Evolutionary conservation across 1,140 invertebrate genomes (phyloP), one percentile per base, ranked within the genome.

Genomic region (Aphidius gifuensis): DNA sequence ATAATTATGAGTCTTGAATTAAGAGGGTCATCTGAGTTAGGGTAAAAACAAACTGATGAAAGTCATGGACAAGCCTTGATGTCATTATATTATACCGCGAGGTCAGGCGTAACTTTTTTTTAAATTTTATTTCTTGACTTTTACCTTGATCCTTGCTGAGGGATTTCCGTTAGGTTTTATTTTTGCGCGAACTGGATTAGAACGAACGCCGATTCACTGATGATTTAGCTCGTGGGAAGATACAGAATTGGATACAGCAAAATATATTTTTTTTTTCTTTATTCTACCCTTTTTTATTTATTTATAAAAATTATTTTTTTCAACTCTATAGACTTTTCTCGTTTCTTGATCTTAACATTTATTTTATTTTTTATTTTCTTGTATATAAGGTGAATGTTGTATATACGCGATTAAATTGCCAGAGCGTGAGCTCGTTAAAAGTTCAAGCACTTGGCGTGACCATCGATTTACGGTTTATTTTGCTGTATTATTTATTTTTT

Each of bases 161-260:
- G 23, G 44, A 73, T 72, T 78, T 78, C 75, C 76, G 73, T 73
- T 74, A 71, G 71, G 55, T 75, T 74, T 32, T 71, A 69, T 77
- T 78, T 74, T 75, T 75, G 64, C 72, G 71, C 70, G 69, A 77
- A 78, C 70, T 75, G 70, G 73, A 77, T 78, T 76, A 76, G 71
- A 78, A 75, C 73, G 72, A 32, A 44, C 42, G 40, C 38, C 47
- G 6, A 50, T 62, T 42, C 40, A 43, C 53, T 44, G 23, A 39
- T 48, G 45, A 58, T 58, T 48, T 32, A 47, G 21, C 38, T 60
- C 49, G 59, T 60, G 59, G 49, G 59, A 60, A 47, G n/a, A n/a
- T 47, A 47, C 3, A 32, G 23, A 32, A 32, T 32, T 32, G 23
- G 23, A 32, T 32, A 32, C 23, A 32, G 23, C 23, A 32, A 32